Evolutionary conservation across 2,888 invertebrate genomes (phyloP).

Genomic region (Lasiommata megera): DNA sequence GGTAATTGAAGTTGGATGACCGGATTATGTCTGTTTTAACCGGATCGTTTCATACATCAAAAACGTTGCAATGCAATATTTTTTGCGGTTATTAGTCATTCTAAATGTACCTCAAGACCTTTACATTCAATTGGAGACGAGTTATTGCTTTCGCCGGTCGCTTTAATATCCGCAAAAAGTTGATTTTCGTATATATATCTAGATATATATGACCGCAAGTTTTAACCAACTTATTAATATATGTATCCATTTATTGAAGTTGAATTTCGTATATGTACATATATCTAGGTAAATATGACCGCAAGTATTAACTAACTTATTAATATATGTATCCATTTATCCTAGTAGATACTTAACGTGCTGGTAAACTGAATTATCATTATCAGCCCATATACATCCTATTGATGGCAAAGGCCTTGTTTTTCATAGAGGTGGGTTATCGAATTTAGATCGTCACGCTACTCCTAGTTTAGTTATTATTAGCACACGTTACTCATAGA

Average conservation of each 20-base stretch:
- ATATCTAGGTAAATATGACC: too few species aligned
- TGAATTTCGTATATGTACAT: slow-evolving; percentile 2
- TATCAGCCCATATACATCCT: too few species aligned
- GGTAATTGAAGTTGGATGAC: slow-evolving; percentile 25
- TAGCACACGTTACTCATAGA: too few species aligned
- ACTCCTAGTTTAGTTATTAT: too few species aligned
- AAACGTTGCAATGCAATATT: slow-evolving; percentile 10
- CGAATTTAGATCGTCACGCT: too few species aligned
- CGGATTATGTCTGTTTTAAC: slow-evolving; percentile 29
- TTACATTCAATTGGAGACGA: slow-evolving; percentile 18
- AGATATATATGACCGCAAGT: neutral
- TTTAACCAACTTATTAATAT: too few species aligned
- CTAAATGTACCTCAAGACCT: slow-evolving; percentile 20
- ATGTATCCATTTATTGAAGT: too few species aligned
- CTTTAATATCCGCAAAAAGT: neutral
- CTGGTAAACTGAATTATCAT: too few species aligned
- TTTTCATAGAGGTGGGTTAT: too few species aligned
- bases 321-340: too few species aligned
- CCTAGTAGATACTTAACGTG: too few species aligned
- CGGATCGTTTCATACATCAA: slow-evolving; percentile 8
- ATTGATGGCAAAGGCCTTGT: too few species aligned
- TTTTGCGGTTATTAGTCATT: slow-evolving; percentile 31
- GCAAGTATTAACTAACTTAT: neutral
- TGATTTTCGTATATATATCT: neutral
- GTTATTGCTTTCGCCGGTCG: slow-evolving; percentile 8